Evolutionary conservation across 1,140 invertebrate genomes (phyloP).

Genomic region (Venturia canescens): DNA sequence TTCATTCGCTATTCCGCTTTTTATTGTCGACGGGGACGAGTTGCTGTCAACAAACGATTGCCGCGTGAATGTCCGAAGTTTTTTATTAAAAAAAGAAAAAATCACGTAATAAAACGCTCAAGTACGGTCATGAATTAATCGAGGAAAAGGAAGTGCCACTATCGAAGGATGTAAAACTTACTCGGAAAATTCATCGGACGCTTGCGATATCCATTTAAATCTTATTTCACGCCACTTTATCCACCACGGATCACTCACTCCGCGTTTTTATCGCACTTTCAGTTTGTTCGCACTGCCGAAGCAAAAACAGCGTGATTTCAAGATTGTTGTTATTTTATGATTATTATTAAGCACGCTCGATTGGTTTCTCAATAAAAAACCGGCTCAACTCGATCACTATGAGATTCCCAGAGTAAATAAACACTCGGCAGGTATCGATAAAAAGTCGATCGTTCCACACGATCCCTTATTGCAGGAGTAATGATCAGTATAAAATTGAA

Average conservation of each 20-base stretch:
- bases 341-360: not conserved
- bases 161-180: slow-evolving; percentile 16
- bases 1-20: not conserved
- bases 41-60: slow-evolving; percentile 11
- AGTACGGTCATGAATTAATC: not conserved
- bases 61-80: not conserved
- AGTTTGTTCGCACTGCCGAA: not conserved
- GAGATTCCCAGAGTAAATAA: too few species aligned
- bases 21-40: not conserved
- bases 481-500: too few species aligned
- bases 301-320: not conserved
- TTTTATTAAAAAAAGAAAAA: not conserved
- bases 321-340: too few species aligned
- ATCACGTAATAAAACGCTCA: not conserved
- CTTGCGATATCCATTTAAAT: slow-evolving; percentile 40
- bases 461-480: too few species aligned
- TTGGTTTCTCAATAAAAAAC: too few species aligned
- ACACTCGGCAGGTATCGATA: too few species aligned
- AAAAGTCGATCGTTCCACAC: too few species aligned
- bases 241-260: slow-evolving; percentile 23
- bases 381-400: too few species aligned
- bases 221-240: slow-evolving; percentile 28
- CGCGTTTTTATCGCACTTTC: slow-evolving; percentile 15
- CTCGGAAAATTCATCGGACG: slow-evolving; percentile 23
- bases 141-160: not conserved